Evolutionary conservation across 64 coral and sea anemone species (phyloP), one percentile per base, ranked within the genome.

Genomic region (Montipora efflorescens): DNA sequence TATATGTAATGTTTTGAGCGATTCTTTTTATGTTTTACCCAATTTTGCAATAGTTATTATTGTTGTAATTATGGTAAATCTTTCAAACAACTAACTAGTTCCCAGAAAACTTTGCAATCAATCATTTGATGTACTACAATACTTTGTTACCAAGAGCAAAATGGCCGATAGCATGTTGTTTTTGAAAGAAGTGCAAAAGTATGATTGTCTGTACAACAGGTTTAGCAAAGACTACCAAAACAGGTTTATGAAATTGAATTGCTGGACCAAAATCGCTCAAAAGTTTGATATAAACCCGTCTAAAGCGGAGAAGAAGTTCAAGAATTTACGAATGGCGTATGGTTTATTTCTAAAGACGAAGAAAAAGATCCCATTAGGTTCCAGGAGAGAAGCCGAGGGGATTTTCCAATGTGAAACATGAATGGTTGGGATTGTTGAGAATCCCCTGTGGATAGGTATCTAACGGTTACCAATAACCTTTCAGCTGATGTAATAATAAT

Each of bases 181-280:
- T 48, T 69, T 86, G 82, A 61, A 43, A 12, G 82, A 86, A 45
- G 58, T 86, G n/a, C 82, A 86, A 67, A 69, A 86, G 43, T 69
- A 70, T 59, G 82, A 86, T n/a, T 70, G 82, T 15, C 68, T 67
- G 7, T 86, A 86, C 22, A 86, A 70, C 7, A 68, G 71, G 36
- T 86, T 86, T 10, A 64, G 4, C 28, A 19, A 69, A n/a, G 82
- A 86, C 59, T 86, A 86, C 46, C 5, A n/a, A 70, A 19, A 66
- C 59, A 28, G 59, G 68, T 28, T 64, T 19, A 62, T 86, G 21
- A 62, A 59, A 23, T 19, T 68, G 43, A 69, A 86, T 47, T 86
- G 59, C 14, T 68, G 82, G 82, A 18, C 46, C 59, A 86, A 86
- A 67, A 69, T 86, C n/a, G 82, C 19, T 28, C 8, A 62, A 48